Evolutionary conservation across 2,113 vertebrate species (phyloP).

Genomic region (Cricetomys ansorgei): DNA sequence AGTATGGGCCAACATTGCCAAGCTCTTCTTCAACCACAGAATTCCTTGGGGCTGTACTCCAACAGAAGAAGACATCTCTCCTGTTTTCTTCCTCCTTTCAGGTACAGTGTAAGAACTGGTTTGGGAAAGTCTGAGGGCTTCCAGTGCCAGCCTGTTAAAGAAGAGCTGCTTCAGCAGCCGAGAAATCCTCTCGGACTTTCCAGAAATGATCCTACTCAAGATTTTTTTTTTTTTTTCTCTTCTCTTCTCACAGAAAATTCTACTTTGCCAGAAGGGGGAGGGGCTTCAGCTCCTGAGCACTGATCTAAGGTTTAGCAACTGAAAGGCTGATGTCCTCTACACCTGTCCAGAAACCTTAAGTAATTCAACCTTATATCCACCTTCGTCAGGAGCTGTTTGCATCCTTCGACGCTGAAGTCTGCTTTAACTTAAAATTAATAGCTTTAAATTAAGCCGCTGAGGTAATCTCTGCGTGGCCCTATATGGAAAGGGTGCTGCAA

Average conservation of each 20-base stretch:
- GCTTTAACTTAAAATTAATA: not conserved
- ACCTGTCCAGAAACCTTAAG: not conserved
- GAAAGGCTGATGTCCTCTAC: not conserved
- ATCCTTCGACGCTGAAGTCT: not conserved
- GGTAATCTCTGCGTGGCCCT: not conserved
- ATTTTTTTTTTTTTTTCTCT: conserved; percentile 2
- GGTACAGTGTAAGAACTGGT: not conserved
- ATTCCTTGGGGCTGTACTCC: not conserved
- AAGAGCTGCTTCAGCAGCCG: not conserved
- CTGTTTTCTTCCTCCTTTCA: conserved; percentile 38
- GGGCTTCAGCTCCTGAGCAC: not conserved
- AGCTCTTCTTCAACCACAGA: not conserved
- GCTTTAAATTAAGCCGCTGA: too few relatives aligned
- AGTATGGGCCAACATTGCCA: not conserved
- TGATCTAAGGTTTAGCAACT: not conserved
- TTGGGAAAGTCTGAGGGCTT: not conserved
- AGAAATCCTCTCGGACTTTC: not conserved
- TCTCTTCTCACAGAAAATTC: not conserved
- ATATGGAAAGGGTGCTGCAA: not conserved
- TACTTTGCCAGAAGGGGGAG: not conserved
- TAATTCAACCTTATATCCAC: not conserved
- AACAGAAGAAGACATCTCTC: not conserved
- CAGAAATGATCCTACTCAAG: not conserved
- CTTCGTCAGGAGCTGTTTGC: not conserved
- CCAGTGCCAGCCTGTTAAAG: not conserved